Conservation (phyloP, 2,113 vertebrate species). For the Corythornis vintsioides region DNA sequence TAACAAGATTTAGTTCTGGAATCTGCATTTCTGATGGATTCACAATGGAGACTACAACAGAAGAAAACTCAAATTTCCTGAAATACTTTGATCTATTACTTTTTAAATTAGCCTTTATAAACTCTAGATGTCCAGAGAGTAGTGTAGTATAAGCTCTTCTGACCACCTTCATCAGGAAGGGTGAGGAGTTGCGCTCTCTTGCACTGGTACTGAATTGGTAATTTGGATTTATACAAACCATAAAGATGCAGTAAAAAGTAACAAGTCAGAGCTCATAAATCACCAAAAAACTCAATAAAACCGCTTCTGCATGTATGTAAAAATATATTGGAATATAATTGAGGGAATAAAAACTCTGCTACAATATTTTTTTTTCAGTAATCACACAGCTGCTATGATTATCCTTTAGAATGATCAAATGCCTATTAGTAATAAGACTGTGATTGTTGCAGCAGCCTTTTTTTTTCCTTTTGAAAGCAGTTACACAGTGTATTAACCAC, state of each 20-base stretch:
- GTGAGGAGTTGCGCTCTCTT: background rate
- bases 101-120: background rate
- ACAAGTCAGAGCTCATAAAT: background rate
- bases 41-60: background rate
- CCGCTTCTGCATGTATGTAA: background rate
- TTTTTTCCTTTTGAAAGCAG: background rate
- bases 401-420: background rate
- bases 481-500: accelerated
- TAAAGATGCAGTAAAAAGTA: background rate
- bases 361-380: background rate
- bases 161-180: background rate
- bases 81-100: background rate
- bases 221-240: background rate
- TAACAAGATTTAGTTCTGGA: background rate
- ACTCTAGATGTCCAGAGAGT: background rate
- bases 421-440: background rate
- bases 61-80: background rate
- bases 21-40: background rate
- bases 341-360: background rate
- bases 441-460: background rate
- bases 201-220: background rate
- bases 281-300: background rate
- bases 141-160: background rate
- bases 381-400: background rate
- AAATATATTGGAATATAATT: background rate